Evolutionary conservation across 2,888 invertebrate genomes (phyloP).

Genomic region (Drosophila atroscutellata): DNA sequence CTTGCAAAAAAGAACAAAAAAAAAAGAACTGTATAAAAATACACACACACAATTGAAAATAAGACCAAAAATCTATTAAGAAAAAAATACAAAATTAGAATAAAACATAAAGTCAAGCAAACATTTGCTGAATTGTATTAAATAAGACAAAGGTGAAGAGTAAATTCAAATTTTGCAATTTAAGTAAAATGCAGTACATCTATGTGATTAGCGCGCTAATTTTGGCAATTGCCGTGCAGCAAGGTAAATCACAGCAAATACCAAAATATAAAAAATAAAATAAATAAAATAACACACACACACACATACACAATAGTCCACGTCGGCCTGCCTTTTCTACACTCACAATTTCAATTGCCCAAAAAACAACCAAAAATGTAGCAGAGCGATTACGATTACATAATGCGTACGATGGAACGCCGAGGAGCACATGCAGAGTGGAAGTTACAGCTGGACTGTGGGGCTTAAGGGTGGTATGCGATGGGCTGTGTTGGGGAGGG

Average conservation of each 20-base stretch:
- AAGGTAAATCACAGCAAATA: constrained; percentile 83
- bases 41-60: constrained; percentile 20
- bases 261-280: constrained; percentile 15
- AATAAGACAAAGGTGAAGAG: constrained; percentile 8
- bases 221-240: constrained; percentile 84
- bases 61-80: constrained; percentile 12
- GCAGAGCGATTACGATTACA: constrained; percentile 84
- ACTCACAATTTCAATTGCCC: constrained; percentile 13
- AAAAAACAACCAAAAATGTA: constrained; percentile 38
- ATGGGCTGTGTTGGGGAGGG: background rate
- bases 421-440: constrained; percentile 21
- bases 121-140: constrained; percentile 17
- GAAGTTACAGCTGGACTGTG: constrained; percentile 35
- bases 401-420: constrained; percentile 72
- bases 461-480: background rate
- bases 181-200: constrained; percentile 82
- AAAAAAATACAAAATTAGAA: constrained; percentile 1
- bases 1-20: constrained; percentile 40
- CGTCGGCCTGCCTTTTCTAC: background rate
- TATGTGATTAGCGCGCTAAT: constrained; percentile 83
- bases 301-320: background rate
- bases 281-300: constrained; percentile 4
- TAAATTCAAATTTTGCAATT: constrained; percentile 38
- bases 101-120: constrained; percentile 11
- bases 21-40: constrained; percentile 7